Base-by-base conservation (phyloP, 2,888 invertebrate species). In the Tetragonula carbonaria region DNA sequence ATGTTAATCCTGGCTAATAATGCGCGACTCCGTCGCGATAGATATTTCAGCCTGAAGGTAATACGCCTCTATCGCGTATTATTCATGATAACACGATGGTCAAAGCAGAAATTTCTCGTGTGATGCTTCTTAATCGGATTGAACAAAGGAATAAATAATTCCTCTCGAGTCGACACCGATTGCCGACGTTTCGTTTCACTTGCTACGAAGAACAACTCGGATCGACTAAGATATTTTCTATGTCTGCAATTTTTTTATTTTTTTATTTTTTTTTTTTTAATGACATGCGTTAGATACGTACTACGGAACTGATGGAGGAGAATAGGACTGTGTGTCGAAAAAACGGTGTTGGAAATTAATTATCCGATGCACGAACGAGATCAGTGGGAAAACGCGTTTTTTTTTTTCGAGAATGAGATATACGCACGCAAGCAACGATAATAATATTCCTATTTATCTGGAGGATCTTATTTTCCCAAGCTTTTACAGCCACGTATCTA, bases 1-100 rank as follows among this genome's bases (percentile, higher is more conserved):
- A 77, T 66, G 74, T 74, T 85, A 85, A 86, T 79, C 76, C 82
- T n/a, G 51, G 65, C 71, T 86, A 85, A 85, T 85, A 82, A 82
- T 85, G 59, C 53, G 53, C 55, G 57, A 18, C 45, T 74, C 50
- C 45, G 65, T 70, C 66, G 59, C 74, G 53, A 70, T 63, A 77
- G 77, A 74, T 70, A 74, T 74, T 77, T 71, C 38, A 66, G 28
- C 28, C 33, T n/a, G 23, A 73, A 73, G 83, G 45, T 45, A 65
- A 33, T 33, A 76, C 76, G 53, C 70, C 51, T 63, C 62, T 28
- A 50, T 80, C 45, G n/a, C 45, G 45, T 71, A 75, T 80, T 63
- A 68, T 83, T 76, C 80, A 76, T 68, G 55, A n/a, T 50, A 53
- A 53, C 73, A 18, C n/a, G 55, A 72, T 28, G 55, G 53, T 53